Evolutionary conservation across 2,888 invertebrate genomes (phyloP), one percentile per base, ranked within the genome.

Genomic region (Tridacna crocea): DNA sequence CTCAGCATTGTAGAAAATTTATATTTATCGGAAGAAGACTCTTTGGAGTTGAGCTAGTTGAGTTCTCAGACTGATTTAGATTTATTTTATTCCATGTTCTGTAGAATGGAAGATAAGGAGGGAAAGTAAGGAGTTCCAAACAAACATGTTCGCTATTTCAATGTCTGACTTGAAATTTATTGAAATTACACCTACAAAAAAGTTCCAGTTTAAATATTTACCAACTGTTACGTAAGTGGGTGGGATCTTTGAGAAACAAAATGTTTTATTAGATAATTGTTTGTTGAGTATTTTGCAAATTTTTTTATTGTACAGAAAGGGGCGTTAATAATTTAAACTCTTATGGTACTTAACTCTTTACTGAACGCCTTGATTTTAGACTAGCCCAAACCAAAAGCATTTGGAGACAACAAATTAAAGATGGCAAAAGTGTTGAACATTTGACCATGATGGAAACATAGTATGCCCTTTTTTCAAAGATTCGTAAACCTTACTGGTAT

Each of bases 221-320:
- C 70, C 26, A 70, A 70, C 24, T n/a, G 51, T 70, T 51, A 51
- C 26, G 26, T 66, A 70, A 70, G 70, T 24, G 51, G 68, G 51
- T 70, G 51, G 48, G 24, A 48, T 70, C 66, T 47, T 70, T 70
- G n/a, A 8, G 47, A 51, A 51, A 36, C 36, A 13, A 51, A 70
- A 70, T 70, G 70, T 70, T 70, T 70, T 70, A 70, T 70, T 70
- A 70, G 24, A 12, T 48, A 51, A 70, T 70, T 70, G 70, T 70
- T 70, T 70, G 70, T 70, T 51, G 22, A 47, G 26, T 70, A 70
- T 51, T 70, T 70, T 70, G 46, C 61, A 24, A 8, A 12, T 70
- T 47, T 70, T 70, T 51, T 70, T 68, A 68, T 68, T 68, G 68
- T 46, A 22, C 10, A 47, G 36, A 36, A 36, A 36, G 36, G 36